Evolutionary conservation across 2,113 vertebrate genomes (phyloP).

Genomic region (Rhinolophus sinicus): DNA sequence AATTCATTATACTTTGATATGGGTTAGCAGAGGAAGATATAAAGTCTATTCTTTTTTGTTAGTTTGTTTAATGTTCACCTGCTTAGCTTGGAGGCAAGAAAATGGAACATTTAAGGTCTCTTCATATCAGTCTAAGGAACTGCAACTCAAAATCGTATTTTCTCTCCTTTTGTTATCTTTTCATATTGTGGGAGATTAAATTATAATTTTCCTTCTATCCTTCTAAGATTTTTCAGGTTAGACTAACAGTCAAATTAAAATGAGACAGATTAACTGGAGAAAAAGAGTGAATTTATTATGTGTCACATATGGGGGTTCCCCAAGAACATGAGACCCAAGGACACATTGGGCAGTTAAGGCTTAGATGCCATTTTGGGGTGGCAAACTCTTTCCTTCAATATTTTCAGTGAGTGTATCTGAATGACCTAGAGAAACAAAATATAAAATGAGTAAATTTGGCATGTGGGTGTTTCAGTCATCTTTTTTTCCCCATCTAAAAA

Average conservation of each 20-base stretch:
- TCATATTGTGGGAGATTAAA: not conserved
- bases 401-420: not conserved
- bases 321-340: not conserved
- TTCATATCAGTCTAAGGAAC: not conserved
- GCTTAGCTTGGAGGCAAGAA: not conserved
- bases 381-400: not conserved
- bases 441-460: not conserved
- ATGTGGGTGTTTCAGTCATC: not conserved
- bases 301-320: not conserved
- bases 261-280: not conserved
- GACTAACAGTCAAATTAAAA: not conserved
- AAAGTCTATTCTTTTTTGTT: constrained; percentile 36
- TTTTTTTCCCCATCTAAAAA: not conserved
- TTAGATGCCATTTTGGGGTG: not conserved
- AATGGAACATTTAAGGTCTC: not conserved
- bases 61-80: not conserved
- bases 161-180: not conserved
- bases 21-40: not conserved
- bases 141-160: not conserved
- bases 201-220: not conserved
- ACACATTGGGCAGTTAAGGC: not conserved
- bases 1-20: constrained; percentile 63
- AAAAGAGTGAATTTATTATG: not conserved
- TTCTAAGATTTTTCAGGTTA: not conserved
- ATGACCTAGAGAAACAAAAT: not conserved